Conservation (phyloP, 2,797 vertebrate genomes). For the Gambusia yucatana region DNA sequence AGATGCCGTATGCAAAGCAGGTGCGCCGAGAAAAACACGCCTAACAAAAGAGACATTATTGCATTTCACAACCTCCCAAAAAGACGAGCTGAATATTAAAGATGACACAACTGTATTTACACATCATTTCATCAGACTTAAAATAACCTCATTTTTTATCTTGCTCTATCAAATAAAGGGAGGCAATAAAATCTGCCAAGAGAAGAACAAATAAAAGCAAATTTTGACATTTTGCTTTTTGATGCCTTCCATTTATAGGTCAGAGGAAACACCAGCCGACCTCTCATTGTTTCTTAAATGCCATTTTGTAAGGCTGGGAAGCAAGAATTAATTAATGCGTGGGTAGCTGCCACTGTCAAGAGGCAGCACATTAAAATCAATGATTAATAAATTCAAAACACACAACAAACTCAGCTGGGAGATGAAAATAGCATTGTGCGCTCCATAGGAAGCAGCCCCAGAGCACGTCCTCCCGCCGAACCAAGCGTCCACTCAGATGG, state of each 20-base stretch:
- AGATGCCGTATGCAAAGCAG: slow-evolving; percentile 82
- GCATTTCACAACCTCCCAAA: slow-evolving; percentile 72
- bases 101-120: slow-evolving; percentile 83
- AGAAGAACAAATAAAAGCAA: slow-evolving; percentile 86
- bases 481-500: slow-evolving; percentile 84
- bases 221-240: slow-evolving; percentile 86
- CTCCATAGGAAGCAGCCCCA: slow-evolving; percentile 84
- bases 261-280: slow-evolving; percentile 84
- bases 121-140: slow-evolving; percentile 75
- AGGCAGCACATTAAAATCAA: slow-evolving; percentile 87
- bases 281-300: slow-evolving; percentile 87
- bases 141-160: slow-evolving; percentile 74
- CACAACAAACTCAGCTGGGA: slow-evolving; percentile 89
- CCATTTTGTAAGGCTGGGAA: slow-evolving; percentile 84
- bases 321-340: slow-evolving; percentile 86
- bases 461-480: slow-evolving; percentile 83
- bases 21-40: slow-evolving; percentile 70
- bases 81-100: slow-evolving; percentile 75
- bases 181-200: slow-evolving; percentile 75
- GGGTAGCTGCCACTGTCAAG: slow-evolving; percentile 86
- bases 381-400: slow-evolving; percentile 91
- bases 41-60: slow-evolving; percentile 80
- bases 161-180: slow-evolving; percentile 74
- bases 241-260: slow-evolving; percentile 84
- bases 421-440: slow-evolving; percentile 85